Evolutionary conservation across 2,888 invertebrate genomes (phyloP), one percentile per base, ranked within the genome.

Genomic region (Pyrrhia umbra): DNA sequence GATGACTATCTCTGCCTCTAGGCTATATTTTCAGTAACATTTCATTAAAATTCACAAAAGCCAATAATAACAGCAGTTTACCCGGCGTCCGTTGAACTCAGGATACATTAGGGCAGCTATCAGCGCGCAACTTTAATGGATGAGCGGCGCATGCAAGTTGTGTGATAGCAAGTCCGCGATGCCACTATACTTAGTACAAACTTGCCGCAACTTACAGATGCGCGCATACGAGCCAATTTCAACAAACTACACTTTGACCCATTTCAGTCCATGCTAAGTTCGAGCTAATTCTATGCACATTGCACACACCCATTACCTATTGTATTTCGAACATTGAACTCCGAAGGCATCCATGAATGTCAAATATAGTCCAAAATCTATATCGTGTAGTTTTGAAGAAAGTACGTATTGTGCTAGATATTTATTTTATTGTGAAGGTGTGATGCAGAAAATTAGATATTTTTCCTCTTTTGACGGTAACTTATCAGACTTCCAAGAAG

Each of bases 81-180:
- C n/a, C n/a, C n/a, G n/a, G n/a, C n/a, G n/a, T n/a, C n/a, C n/a
- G n/a, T 39, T 45, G 27, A 56, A 25, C 45, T 5, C 21, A 23
- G 21, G 18, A 68, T 68, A 49, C 42, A 49, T 49, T 37, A 68
- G 57, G 27, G n/a, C 8, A 18, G 27, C 30, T 30, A 45, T 55
- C 23, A 39, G 13, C 8, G 23, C 27, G 15, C 25, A 72, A 71
- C 37, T 72, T 65, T 65, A 72, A 72, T 39, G 8, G 30, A 72
- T 21, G 68, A 50, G 73, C 56, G 34, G 27, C 39, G 15, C 45
- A 68, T 72, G 45, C 34, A 72, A 72, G 66, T 40, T 50, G 45
- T 65, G 18, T 45, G 20, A 68, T 40, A 72, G 68, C 65, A 68
- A 72, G 47, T 55, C 68, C 37, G 56, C 49, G 50, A 27, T 40